phyloP scores from a whole-genome alignment of 2,113 vertebrate genomes.

The Platycercus adscitus region DNA sequence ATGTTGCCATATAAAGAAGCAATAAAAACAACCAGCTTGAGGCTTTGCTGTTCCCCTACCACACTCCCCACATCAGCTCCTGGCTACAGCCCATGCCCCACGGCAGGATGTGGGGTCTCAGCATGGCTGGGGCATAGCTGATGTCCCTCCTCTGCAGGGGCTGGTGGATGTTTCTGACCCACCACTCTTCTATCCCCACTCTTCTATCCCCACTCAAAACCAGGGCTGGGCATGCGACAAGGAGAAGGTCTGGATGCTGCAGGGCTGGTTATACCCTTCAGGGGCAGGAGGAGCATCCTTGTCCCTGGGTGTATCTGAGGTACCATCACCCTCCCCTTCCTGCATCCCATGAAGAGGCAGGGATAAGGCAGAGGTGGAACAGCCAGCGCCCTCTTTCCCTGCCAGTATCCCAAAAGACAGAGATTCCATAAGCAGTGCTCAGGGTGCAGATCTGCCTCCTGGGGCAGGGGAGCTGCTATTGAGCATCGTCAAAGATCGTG shows the following conservation, averaged over 20 bases:
- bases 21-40: background rate
- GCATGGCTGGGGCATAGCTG: background rate
- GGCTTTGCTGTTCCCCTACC: background rate
- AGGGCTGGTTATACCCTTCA: background rate
- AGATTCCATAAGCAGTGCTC: background rate
- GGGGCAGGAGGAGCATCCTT: background rate
- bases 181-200: background rate
- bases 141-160: background rate
- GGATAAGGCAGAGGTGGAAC: background rate
- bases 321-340: background rate
- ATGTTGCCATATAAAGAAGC: background rate
- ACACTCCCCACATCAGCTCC: background rate
- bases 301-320: background rate
- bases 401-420: background rate
- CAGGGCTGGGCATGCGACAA: background rate
- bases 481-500: background rate
- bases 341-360: rapidly evolving
- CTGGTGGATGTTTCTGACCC: background rate
- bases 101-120: background rate
- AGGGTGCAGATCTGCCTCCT: background rate
- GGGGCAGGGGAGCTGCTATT: background rate
- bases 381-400: background rate
- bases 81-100: background rate
- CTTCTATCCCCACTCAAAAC: background rate
- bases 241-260: background rate